Base-by-base conservation (phyloP, 37 sponge, comb jelly and placozoan genomes). In the Theonella swinhoei region DNA sequence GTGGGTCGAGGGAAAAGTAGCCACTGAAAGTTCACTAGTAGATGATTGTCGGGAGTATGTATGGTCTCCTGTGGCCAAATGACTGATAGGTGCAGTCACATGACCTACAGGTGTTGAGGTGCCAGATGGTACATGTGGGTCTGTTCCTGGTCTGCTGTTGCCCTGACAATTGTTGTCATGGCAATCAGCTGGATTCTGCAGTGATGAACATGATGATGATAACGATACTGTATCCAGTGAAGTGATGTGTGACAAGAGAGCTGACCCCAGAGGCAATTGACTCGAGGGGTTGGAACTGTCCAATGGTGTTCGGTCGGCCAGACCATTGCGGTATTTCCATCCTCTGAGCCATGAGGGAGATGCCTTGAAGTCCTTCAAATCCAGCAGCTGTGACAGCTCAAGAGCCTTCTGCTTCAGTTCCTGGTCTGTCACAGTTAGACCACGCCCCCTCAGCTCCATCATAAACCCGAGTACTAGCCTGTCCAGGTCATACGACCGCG, bases 331-430 rank as follows among this genome's bases (percentile, higher is more conserved):
- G n/a, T 30, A 31, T 70, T 87, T 94, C 91, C 91, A 94, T 30
- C 91, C 35, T 41, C 68, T 84, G 34, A 94, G 71, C 94, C 94
- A 94, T 66, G 74, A 64, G 9, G 42, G n/a, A 1, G 91, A 76
- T 0, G 87, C 94, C 72, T 90, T 89, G 73, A 94, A 94, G 30
- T 68, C 72, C 5, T 9, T 39, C 42, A 94, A 29, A 0, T 84
- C 84, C 0, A 90, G 43, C 24, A 26, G 14, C 37, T 68, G 25
- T 20, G 87, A 72, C 26, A n/a, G 61, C 34, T 79, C 88, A 1
- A 89, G 26, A 3, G 91, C 94, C 39, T 72, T 67, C 25, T 65
- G 30, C 24, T 79, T 69, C 19, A 94, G 58, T 3, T 88, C 67
- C n/a, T 39, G 60, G 76, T 94, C 82, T 3, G 42, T 47, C 34